These are phyloP conservation scores for Frankliniella intonsa DNA, from an alignment of 2,888 invertebrate species.

Conservation along the genomic window DNA sequence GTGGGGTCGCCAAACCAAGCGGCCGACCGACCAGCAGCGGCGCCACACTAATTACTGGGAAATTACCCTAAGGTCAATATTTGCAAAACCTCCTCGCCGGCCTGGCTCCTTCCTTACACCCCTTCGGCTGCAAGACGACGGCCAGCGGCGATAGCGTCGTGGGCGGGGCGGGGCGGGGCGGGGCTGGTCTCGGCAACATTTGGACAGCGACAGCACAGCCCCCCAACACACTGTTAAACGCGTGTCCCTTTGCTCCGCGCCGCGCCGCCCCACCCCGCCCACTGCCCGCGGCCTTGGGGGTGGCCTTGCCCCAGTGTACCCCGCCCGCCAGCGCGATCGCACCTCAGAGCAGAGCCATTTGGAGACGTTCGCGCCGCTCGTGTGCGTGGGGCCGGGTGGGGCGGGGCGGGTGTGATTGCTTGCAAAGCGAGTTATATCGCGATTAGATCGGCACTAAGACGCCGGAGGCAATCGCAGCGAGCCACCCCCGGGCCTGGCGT, in stretches of 20 bases:
- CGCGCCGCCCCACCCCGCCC: background rate
- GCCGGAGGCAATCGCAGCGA: background rate
- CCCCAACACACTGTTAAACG: background rate
- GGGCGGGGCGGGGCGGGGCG: background rate
- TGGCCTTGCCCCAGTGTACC: no score
- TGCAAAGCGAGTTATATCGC: background rate
- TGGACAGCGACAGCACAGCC: background rate
- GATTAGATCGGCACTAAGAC: background rate
- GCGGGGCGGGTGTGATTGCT: background rate
- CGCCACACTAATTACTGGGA: slow-evolving; percentile 17
- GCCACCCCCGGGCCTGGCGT: background rate
- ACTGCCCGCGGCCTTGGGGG: no score
- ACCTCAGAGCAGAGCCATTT: background rate
- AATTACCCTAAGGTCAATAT: slow-evolving; percentile 20
- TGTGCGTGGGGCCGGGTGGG: background rate
- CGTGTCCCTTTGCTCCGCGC: background rate
- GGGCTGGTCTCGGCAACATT: background rate
- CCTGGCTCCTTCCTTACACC: background rate
- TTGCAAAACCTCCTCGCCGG: background rate
- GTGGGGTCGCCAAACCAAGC: no score
- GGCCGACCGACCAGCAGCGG: background rate
- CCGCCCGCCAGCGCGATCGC: no score
- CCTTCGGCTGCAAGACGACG: background rate
- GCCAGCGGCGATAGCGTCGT: background rate
- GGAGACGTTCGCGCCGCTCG: background rate